Evolutionary conservation across 53 echinoderm and acorn worm species (phyloP), one percentile per base, ranked within the genome.

Genomic region (Paracentrotus lividus): DNA sequence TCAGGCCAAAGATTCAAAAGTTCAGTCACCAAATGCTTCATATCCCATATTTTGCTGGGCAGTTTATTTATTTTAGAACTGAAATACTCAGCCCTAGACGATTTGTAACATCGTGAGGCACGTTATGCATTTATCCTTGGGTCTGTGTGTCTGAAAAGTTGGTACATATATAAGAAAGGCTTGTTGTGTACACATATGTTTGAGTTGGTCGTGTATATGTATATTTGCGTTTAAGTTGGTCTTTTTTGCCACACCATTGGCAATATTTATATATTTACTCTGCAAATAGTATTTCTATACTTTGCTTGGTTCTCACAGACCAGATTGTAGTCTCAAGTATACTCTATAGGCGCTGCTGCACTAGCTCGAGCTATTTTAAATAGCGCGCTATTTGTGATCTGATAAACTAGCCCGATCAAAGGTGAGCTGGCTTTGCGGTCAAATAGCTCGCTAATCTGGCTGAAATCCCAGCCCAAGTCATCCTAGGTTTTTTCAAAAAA

Each of bases 181-280:
- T 15, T 10, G 81, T 47, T 18, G 24, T 27, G 49, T 47, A 57
- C 20, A 15, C n/a, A n/a, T 38, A 12, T 38, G 72, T 72, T 72
- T 72, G 72, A 36, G 34, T 15, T 72, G 72, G 72, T 33, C 34
- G 72, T 21, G 34, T 72, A 36, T 72, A 14, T 72, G 72, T n/a
- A n/a, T n/a, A n/a, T n/a, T n/a, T 43, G 24, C 27, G 81, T 47
- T 81, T 81, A 47, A 45, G 44, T n/a, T 47, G 47, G 81, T 44
- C 4, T 81, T 81, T 77, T 81, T 47, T 81, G 81, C 47, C 53
- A 56, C 86, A 52, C 86, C 18, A 52, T 86, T 55, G 55, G 56
- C 86, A 86, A 53, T 86, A 86, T 86, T 86, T 56, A 86, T 86
- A 86, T 86, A 56, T 86, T 86, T 86, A 86, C 86, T 86, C 86